phyloP scores from a whole-genome alignment of 2,113 vertebrate species.

The Tachuris rubrigastra region DNA sequence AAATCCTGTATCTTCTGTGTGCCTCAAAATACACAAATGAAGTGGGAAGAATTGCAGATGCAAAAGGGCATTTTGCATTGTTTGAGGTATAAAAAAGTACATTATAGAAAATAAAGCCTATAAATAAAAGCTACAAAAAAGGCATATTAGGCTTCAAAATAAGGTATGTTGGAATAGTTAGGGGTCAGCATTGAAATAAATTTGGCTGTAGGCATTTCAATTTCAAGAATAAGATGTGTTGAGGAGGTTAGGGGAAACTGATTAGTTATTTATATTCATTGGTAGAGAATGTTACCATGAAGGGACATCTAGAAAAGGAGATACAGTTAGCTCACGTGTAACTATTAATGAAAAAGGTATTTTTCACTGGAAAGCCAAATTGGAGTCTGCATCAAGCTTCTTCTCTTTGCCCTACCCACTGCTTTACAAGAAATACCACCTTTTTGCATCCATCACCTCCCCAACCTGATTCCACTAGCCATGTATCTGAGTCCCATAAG shows the following conservation, averaged over 20 bases:
- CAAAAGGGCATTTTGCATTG: neutral
- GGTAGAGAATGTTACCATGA: neutral
- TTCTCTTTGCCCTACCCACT: neutral
- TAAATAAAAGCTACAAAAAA: constrained; percentile 44
- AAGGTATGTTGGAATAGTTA: constrained; percentile 25
- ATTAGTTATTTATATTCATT: constrained; percentile 66
- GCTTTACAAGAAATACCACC: neutral
- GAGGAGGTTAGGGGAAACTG: constrained; percentile 58
- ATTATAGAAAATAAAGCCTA: constrained; percentile 13
- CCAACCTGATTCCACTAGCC: neutral
- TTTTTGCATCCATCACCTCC: neutral
- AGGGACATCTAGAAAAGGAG: constrained; percentile 33
- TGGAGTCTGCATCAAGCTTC: neutral
- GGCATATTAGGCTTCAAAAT: constrained; percentile 49
- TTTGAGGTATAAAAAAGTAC: neutral
- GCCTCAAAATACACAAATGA: neutral
- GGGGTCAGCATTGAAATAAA: constrained; percentile 51
- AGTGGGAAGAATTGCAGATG: neutral
- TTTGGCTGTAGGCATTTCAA: constrained; percentile 64
- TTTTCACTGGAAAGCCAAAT: neutral
- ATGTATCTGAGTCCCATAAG: neutral
- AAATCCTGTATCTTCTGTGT: neutral
- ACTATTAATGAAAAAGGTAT: constrained; percentile 33
- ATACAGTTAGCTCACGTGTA: neutral
- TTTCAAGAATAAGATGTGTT: constrained; percentile 52